phyloP scores from a whole-genome alignment of 2,888 invertebrate species.

The Caenorhabditis wallacei region DNA sequence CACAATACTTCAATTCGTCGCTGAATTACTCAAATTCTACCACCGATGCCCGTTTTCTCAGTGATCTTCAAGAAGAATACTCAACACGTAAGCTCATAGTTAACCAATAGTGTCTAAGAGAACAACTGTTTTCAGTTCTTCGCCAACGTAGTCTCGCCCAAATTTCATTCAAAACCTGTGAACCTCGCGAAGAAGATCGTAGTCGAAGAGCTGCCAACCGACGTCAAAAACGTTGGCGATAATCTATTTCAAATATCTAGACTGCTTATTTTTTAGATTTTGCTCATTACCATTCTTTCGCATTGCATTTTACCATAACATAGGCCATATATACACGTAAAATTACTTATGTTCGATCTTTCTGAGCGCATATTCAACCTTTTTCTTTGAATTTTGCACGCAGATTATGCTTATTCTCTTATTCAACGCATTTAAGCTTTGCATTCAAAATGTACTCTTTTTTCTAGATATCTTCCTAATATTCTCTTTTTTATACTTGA shows the following conservation, averaged over 20 bases:
- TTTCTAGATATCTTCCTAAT: slow-evolving; percentile 2
- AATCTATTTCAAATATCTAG: background rate
- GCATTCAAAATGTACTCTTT: slow-evolving; percentile 49
- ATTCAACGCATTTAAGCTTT: background rate
- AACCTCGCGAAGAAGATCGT: slow-evolving; percentile 71
- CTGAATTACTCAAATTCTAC: slow-evolving; percentile 41
- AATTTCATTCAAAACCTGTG: slow-evolving; percentile 68
- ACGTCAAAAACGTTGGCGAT: slow-evolving; percentile 68
- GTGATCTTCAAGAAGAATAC: slow-evolving; percentile 50
- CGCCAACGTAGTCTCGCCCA: slow-evolving; percentile 84
- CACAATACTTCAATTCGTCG: slow-evolving; percentile 39
- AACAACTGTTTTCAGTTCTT: slow-evolving; percentile 49
- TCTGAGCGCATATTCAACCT: slow-evolving; percentile 17
- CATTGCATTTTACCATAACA: slow-evolving; percentile 1
- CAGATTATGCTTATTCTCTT: background rate
- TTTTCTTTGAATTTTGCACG: background rate
- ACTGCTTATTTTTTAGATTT: background rate
- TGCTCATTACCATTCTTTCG: background rate
- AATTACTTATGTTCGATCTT: slow-evolving; percentile 21
- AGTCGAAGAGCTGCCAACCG: slow-evolving; percentile 71
- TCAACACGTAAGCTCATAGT: slow-evolving; percentile 17
- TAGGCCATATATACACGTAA: slow-evolving; percentile 19
- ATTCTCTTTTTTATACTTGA: slow-evolving; percentile 25
- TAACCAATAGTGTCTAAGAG: no score
- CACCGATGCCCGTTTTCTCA: slow-evolving; percentile 49